Conservation (phyloP, 2,888 invertebrate species). For the Fabriciana adippe region DNA sequence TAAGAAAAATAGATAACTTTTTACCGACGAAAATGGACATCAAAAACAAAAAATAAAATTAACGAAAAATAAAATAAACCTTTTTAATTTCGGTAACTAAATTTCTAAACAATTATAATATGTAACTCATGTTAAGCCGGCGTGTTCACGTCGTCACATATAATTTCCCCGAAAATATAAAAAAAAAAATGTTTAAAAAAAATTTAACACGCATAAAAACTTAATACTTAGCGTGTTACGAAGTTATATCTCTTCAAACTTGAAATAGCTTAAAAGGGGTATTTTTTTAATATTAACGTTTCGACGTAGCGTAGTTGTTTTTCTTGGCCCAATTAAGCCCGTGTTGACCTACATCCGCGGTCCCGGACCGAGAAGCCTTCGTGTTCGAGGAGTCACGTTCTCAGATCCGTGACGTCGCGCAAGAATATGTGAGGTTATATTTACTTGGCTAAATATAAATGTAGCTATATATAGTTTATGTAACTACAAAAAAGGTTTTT, state of each 20-base stretch:
- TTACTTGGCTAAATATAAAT: background rate
- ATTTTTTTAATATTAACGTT: slow-evolving; percentile 26
- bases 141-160: too few species aligned
- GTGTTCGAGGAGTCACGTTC: slow-evolving; percentile 9
- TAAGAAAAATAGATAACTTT: too few species aligned
- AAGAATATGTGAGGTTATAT: background rate
- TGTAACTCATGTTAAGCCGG: too few species aligned
- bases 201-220: background rate
- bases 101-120: too few species aligned
- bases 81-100: too few species aligned
- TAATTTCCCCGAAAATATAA: too few species aligned
- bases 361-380: slow-evolving; percentile 19
- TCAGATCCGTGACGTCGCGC: background rate
- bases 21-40: too few species aligned
- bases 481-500: too few species aligned
- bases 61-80: too few species aligned
- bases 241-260: background rate
- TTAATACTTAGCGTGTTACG: background rate
- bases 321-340: slow-evolving; percentile 36
- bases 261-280: slow-evolving; percentile 1
- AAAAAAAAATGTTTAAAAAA: too few species aligned
- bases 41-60: too few species aligned
- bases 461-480: too few species aligned
- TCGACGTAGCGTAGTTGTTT: slow-evolving; percentile 24
- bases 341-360: slow-evolving; percentile 37